Percentiles rank a stretch among this genome's conserved stretches.
Conservation (phyloP, 1,140 invertebrate genomes). For the Eumaeus atala region DNA sequence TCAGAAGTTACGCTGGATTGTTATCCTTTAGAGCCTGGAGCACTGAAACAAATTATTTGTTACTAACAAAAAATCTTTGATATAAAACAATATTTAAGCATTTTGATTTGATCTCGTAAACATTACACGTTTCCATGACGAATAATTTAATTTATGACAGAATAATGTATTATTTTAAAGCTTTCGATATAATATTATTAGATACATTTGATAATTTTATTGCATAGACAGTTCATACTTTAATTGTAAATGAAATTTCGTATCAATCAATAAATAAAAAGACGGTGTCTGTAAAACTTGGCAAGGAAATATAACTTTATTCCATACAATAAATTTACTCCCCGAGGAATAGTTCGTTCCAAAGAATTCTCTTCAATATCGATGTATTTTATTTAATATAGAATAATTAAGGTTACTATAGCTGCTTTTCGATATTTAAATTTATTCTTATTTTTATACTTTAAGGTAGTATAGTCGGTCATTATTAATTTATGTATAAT, state of each 20-base stretch:
- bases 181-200: neutral
- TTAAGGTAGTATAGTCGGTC: too few species aligned
- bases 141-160: too few species aligned
- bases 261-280: slow-evolving; percentile 8
- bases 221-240: neutral
- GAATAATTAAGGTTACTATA: neutral
- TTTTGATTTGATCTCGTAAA: too few species aligned
- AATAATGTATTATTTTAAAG: neutral
- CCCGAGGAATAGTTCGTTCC: slow-evolving; percentile 1
- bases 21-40: too few species aligned
- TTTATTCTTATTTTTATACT: neutral
- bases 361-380: slow-evolving; percentile 1
- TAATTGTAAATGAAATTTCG: slow-evolving; percentile 4
- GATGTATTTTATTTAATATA: neutral
- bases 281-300: slow-evolving; percentile 3
- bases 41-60: too few species aligned
- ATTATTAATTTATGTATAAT: too few species aligned
- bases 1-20: too few species aligned
- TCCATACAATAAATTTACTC: slow-evolving; percentile 1
- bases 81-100: too few species aligned
- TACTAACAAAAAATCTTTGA: too few species aligned
- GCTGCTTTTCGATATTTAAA: neutral
- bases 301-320: slow-evolving; percentile 9
- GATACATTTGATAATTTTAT: neutral
- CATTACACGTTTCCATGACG: too few species aligned